Evolutionary conservation across 30 jellyfish, hydroid and myxozoan species (phyloP).

Genomic region (Rhopilema esculentum): DNA sequence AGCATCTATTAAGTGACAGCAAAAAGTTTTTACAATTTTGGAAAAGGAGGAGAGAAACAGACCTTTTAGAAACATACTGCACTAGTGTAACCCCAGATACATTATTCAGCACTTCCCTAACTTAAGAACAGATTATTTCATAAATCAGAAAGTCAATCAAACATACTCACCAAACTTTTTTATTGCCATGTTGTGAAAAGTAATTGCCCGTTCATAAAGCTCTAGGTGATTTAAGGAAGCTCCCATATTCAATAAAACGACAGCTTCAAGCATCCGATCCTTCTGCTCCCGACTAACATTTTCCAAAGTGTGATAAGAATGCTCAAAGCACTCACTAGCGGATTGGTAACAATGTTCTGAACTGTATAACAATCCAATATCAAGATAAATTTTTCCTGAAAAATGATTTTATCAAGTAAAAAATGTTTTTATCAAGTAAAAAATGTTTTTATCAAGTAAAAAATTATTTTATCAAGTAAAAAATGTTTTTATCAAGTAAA

Average conservation of each 20-base stretch:
- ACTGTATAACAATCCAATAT: constrained; percentile 87
- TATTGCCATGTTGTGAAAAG: constrained; percentile 70
- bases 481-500: too few relatives aligned
- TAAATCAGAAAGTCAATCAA: too few relatives aligned
- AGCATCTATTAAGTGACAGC: too few relatives aligned
- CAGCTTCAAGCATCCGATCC: constrained; percentile 74
- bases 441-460: too few relatives aligned
- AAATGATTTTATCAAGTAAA: background rate
- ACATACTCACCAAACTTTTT: constrained; percentile 80
- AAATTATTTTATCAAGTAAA: too few relatives aligned
- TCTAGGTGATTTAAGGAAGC: constrained; percentile 71
- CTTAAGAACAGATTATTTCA: too few relatives aligned
- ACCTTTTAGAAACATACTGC: too few relatives aligned
- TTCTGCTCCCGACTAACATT: constrained; percentile 28
- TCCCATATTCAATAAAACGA: constrained; percentile 82
- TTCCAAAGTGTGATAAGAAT: constrained; percentile 73
- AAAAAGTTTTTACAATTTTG: too few relatives aligned
- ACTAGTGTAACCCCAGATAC: too few relatives aligned
- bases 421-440: too few relatives aligned
- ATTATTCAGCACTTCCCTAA: too few relatives aligned
- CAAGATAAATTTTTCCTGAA: constrained; percentile 86
- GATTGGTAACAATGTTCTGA: constrained; percentile 87
- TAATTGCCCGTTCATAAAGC: constrained; percentile 73
- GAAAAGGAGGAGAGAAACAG: too few relatives aligned
- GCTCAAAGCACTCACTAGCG: constrained; percentile 94